Conservation (phyloP, 2,113 vertebrate species). For the Mormyrus lacerda region DNA sequence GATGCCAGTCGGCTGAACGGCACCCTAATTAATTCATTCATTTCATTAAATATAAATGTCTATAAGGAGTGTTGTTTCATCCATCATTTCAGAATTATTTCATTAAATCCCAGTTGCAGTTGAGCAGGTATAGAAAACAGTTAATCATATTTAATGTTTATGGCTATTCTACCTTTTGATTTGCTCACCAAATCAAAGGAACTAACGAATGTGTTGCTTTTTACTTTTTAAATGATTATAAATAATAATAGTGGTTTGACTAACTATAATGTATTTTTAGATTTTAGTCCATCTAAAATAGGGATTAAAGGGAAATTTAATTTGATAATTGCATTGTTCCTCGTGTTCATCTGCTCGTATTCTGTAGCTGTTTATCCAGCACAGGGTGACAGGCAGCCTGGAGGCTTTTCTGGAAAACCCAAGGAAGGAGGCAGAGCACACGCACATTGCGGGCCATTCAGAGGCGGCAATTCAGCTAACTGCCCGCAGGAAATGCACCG, state of each 20-base stretch:
- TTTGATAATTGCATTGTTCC: neutral
- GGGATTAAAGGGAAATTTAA: neutral
- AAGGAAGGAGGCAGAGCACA: neutral
- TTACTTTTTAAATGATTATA: neutral
- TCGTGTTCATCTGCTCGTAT: neutral
- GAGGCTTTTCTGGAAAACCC: neutral
- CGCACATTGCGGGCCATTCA: neutral
- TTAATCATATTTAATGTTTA: neutral
- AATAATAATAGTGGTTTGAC: neutral
- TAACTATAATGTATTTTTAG: neutral
- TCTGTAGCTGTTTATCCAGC: neutral
- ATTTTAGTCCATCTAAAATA: neutral
- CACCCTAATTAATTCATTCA: neutral
- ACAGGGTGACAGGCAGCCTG: neutral
- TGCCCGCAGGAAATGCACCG: neutral
- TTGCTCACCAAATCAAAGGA: neutral
- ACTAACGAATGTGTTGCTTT: neutral
- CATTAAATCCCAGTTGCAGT: neutral
- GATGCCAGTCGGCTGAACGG: neutral
- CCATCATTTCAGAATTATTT: neutral
- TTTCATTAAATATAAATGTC: neutral
- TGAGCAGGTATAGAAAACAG: neutral
- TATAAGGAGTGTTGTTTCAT: neutral
- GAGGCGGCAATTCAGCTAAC: neutral
- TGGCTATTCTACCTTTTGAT: neutral